These are phyloP conservation scores for Amphipyra berbera DNA, from an alignment of 2,888 invertebrate species.

Conservation along the genomic window DNA sequence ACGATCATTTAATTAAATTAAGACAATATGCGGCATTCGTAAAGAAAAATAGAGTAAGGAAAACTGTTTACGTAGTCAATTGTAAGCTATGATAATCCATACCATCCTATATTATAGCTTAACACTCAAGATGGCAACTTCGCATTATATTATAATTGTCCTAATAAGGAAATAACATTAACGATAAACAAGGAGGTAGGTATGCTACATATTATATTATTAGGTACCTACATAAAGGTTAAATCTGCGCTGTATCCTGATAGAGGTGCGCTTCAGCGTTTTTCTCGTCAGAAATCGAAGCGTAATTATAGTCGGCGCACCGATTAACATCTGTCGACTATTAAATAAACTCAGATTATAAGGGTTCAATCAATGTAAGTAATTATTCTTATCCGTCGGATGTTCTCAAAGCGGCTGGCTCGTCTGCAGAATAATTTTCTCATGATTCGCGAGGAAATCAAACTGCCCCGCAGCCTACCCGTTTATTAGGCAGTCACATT, in stretches of 20 bases:
- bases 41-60: neutral
- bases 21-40: neutral
- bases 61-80: slow-evolving; percentile 8
- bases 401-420: slow-evolving; percentile 84
- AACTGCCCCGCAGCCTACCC: slow-evolving; percentile 77
- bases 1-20: too few species aligned
- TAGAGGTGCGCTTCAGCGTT: slow-evolving; percentile 75
- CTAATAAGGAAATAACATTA: neutral
- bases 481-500: slow-evolving; percentile 86
- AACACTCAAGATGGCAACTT: neutral
- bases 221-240: slow-evolving; percentile 32
- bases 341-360: slow-evolving; percentile 88
- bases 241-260: slow-evolving; percentile 67
- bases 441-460: slow-evolving; percentile 88
- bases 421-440: slow-evolving; percentile 86
- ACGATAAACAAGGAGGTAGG: neutral
- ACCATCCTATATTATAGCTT: neutral
- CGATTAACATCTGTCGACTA: slow-evolving; percentile 90
- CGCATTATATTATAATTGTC: slow-evolving; percentile 8
- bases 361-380: slow-evolving; percentile 89
- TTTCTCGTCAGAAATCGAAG: slow-evolving; percentile 86
- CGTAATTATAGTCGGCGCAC: slow-evolving; percentile 85
- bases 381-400: slow-evolving; percentile 90
- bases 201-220: slow-evolving; percentile 1
- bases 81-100: slow-evolving; percentile 12